Evolutionary conservation across 37 sponge, comb jelly and placozoan species (phyloP), one percentile per base, ranked within the genome.

Genomic region (Geodia barretti): DNA sequence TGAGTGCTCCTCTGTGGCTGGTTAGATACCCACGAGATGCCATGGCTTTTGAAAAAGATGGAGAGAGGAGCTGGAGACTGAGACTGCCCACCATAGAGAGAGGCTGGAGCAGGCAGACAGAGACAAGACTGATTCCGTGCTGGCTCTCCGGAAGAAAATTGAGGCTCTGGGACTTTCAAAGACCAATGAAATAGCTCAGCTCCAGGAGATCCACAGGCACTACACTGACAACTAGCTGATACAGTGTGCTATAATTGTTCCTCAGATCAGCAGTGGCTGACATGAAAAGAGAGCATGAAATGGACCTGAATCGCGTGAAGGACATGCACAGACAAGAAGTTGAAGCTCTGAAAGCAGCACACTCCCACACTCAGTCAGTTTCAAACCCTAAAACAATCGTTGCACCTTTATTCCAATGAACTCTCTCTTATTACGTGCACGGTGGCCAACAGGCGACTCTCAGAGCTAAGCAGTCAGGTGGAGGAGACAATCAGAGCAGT

Each of bases 281-380:
- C 23, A 24, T 90, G 72, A 87, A 84, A 59, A 79, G 79, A 35
- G 85, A 90, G 39, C 88, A 94, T 58, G 92, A 94, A 39, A 64
- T 80, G 41, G 85, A 90, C 60, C 47, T 82, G 42, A 84, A 90
- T 39, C 88, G 79, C 42, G n/a, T 86, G 77, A 33, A 81, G 68
- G 79, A 74, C 7, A 29, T 87, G 9, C 92, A 94, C 82, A 37
- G 67, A 26, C 88, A 94, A 33, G 88, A 94, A 34, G 25, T 94
- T 37, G 84, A 79, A 28, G 81, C 92, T 42, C 38, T 91, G 42
- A 88, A 83, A 37, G 37, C 70, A 28, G 75, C 95, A 26, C 81
- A 84, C 74, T 86, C 95, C 4, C 95, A 94, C 81, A 87, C 95
- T 21, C 78, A 92, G 95, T 94, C 72, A 5, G 64, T 1, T 29